phyloP scores from a whole-genome alignment of 2,888 invertebrate species.

The Sesia apiformis region DNA sequence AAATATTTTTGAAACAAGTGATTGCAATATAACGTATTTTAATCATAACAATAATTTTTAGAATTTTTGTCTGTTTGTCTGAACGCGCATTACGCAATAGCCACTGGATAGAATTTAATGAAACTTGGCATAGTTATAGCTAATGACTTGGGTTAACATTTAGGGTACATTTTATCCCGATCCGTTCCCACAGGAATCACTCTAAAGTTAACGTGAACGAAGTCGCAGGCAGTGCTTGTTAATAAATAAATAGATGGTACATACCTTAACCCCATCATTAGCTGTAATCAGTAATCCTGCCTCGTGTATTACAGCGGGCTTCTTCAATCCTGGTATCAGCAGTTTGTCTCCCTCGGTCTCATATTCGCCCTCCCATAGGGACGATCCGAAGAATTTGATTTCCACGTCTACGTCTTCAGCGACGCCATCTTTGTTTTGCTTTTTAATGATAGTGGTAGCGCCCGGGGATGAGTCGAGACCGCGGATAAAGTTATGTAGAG shows the following conservation, averaged over 20 bases:
- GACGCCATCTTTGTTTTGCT: constrained; percentile 49
- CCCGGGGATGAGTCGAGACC: constrained; percentile 97
- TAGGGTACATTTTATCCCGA: too few relatives aligned
- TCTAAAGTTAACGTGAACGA: too few relatives aligned
- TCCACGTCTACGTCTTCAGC: constrained; percentile 42
- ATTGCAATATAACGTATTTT: too few relatives aligned
- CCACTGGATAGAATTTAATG: too few relatives aligned
- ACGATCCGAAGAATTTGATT: constrained; percentile 84
- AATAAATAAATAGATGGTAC: background rate
- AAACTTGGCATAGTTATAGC: too few relatives aligned
- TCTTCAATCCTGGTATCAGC: constrained; percentile 75
- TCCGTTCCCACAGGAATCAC: too few relatives aligned
- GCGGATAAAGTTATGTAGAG: constrained; percentile 94
- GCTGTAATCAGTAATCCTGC: constrained; percentile 87
- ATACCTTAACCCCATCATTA: constrained; percentile 84
- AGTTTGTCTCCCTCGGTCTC: constrained; percentile 74
- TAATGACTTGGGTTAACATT: too few relatives aligned
- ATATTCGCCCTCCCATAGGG: constrained; percentile 76
- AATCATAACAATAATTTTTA: too few relatives aligned
- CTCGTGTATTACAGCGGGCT: constrained; percentile 81
- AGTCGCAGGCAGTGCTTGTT: background rate
- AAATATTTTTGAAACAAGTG: too few relatives aligned
- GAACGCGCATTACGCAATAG: too few relatives aligned
- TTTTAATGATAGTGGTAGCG: constrained; percentile 78
- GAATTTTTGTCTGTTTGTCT: too few relatives aligned